Percentiles rank a stretch among this genome's conserved stretches.
phyloP scores from a whole-genome alignment of 2,888 invertebrate genomes.

The Harpalus rubripes region DNA sequence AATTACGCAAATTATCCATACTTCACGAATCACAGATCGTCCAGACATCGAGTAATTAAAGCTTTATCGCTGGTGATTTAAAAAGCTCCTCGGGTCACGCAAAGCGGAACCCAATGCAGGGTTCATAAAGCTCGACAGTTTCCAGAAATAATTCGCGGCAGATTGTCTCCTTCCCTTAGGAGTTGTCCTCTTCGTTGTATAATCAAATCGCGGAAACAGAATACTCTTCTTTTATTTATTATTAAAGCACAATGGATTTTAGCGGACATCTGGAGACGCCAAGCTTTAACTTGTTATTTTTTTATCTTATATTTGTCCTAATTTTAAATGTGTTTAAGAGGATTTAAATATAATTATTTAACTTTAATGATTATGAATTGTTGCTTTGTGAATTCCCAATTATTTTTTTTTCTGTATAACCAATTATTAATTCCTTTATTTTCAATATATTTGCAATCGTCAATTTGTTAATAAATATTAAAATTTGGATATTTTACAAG shows the following conservation, averaged over 20 bases:
- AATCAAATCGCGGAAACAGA: constrained; percentile 53
- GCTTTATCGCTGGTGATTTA: constrained; percentile 57
- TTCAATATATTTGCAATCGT: too few relatives aligned
- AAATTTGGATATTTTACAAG: too few relatives aligned
- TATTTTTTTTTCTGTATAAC: not conserved
- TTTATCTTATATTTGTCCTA: constrained; percentile 30
- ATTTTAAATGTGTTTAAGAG: constrained; percentile 32
- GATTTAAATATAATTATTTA: constrained; percentile 30
- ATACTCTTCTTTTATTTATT: constrained; percentile 50
- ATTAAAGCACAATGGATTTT: constrained; percentile 50
- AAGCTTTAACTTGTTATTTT: constrained; percentile 36
- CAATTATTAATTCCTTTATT: not conserved
- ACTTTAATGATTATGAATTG: constrained; percentile 33
- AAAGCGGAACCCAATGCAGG: constrained; percentile 43
- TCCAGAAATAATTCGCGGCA: constrained; percentile 57
- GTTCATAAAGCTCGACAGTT: constrained; percentile 50
- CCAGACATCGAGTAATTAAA: constrained; percentile 55
- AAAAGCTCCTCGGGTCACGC: constrained; percentile 53
- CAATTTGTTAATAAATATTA: too few relatives aligned
- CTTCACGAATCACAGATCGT: constrained; percentile 55
- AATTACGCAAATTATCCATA: constrained; percentile 60
- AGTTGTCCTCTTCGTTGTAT: constrained; percentile 37
- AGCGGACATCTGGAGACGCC: constrained; percentile 28
- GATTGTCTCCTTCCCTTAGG: constrained; percentile 26
- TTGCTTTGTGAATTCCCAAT: not conserved